Evolutionary conservation across 2,113 vertebrate species (phyloP), one percentile per base, ranked within the genome.

Genomic region (Corythaeola cristata): DNA sequence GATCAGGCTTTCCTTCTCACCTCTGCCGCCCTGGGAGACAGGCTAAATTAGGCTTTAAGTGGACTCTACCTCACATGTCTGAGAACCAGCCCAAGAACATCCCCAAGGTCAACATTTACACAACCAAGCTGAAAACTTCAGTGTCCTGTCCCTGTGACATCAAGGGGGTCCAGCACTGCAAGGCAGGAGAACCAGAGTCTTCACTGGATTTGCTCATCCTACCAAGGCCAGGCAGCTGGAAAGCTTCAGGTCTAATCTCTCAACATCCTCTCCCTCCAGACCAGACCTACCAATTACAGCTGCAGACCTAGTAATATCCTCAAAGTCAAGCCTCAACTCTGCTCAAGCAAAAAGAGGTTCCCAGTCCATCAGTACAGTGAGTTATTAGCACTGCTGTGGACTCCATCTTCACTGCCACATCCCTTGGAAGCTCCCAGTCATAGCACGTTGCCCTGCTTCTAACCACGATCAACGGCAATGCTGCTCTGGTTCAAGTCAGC

Each of bases 401-500:
- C 7, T 3, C 1, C 28, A n/a, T 14, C 59, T 56, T 37, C 30
- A 21, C 24, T 53, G 50, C 13, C 59, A 63, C 7, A 18, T 27
- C n/a, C 18, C 41, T 72, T 21, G 49, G 66, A 59, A 82, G 37
- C 14, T 88, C 49, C 59, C 35, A 58, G 59, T 37, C 41, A 45
- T 41, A 74, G n/a, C 24, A 50, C 6, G 2, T 7, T 56, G 21
- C 22, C 26, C 50, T 62, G 50, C 45, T 74, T 28, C 60, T 4
- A 23, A 21, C 59, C 58, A 60, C 2, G 12, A 30, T 7, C 49
- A 32, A 1, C 0, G 1, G 11, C 50, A 71, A 11, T 3, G 47
- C 33, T 37, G 75, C 68, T 77, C 50, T 32, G 12, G 16, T 39
- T 74, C 63, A 10, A 8, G 6, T 32, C 68, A 75, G 33, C 2